Base-by-base conservation (phyloP, 2,113 vertebrate species). In the Perca schrenkii region DNA sequence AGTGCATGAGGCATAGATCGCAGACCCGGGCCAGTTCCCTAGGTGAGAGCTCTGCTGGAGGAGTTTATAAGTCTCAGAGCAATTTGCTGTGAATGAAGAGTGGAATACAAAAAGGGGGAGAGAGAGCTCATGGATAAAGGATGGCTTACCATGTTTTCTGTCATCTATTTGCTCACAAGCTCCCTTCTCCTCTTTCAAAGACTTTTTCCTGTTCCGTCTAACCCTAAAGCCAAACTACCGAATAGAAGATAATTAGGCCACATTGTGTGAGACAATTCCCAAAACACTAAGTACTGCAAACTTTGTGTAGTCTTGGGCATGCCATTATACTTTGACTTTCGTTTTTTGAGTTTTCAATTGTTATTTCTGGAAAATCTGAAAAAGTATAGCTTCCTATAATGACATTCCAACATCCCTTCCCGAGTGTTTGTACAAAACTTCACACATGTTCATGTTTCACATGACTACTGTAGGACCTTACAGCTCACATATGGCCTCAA, bases 51-150 rank as follows among this genome's bases (percentile, higher is more conserved):
- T 87, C 80, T 89, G 87, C 88, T 83, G 68, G 84, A 90, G 90
- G 92, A 88, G 88, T 90, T 93, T 91, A 80, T 74, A 92, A 93
- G 90, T 94, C 94, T 94, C 93, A 90, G 84, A 95, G 93, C 95
- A 95, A 96, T 96, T 95, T 95, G 88, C 92, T 91, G 89, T 79
- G 90, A 93, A 92, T 87, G 63, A 82, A 90, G 89, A 87, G 74
- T 86, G 71, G 79, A 90, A 90, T 88, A 89, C 80, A 88, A 86
- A 90, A 69, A 86, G 53, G 64, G 72, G 36, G 16, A 21, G 52
- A 54, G 69, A 68, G 73, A 70, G 75, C 53, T 5, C 14, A 53
- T 25, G 76, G 82, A 91, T 92, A 92, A 93, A 86, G 77, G 79
- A 90, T 82, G 81, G 80, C 83, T 87, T 81, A 71, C 61, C 25